These are phyloP conservation scores for Chloroclystis v-ata DNA, from an alignment of 2,888 invertebrate genomes.

Conservation along the genomic window DNA sequence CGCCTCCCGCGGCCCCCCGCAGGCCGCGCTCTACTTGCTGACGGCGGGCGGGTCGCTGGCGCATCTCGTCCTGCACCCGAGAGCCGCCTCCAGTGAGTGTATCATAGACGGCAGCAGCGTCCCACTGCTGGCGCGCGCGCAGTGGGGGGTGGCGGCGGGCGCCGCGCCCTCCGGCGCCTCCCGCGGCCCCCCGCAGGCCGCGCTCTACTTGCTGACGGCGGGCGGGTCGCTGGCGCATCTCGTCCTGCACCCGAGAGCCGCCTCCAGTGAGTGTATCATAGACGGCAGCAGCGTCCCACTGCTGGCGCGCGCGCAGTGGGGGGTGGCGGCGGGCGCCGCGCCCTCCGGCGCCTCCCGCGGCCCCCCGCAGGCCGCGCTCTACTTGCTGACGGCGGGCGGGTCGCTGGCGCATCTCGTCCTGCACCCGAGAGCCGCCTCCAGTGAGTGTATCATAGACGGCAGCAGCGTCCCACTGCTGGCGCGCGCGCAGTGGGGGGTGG, in stretches of 20 bases:
- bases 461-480: conserved; percentile 85
- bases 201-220: conserved; percentile 93
- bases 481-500: conserved; percentile 77
- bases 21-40: conserved; percentile 92
- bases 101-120: conserved; percentile 77
- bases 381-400: conserved; percentile 93
- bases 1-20: conserved; percentile 51
- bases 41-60: conserved; percentile 91
- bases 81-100: conserved; percentile 62
- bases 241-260: conserved; percentile 86
- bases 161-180: conserved; percentile 66
- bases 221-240: conserved; percentile 93
- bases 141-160: conserved; percentile 49
- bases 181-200: conserved; percentile 76
- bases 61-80: conserved; percentile 92
- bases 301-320: conserved; percentile 83
- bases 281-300: conserved; percentile 82
- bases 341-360: conserved; percentile 43
- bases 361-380: conserved; percentile 85
- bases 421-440: conserved; percentile 82
- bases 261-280: conserved; percentile 46
- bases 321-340: conserved; percentile 62
- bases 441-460: conserved; percentile 56
- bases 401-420: conserved; percentile 92
- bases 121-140: conserved; percentile 86